These are phyloP conservation scores for Stichopus chloronotus DNA, from an alignment of 35 echinoderm and acorn worm species.

Conservation along the genomic window DNA sequence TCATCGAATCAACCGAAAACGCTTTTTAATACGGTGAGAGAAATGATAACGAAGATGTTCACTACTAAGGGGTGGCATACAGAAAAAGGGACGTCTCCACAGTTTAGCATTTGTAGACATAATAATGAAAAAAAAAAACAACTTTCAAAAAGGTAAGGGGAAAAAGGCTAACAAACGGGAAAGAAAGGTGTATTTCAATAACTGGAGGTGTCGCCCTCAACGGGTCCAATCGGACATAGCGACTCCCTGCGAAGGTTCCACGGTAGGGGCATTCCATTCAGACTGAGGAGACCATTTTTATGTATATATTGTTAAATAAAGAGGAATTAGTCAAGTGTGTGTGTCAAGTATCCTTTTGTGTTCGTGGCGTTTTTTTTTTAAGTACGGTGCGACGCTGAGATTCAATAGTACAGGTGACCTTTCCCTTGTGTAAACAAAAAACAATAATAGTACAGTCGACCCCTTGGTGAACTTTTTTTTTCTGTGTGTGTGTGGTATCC, in stretches of 20 bases:
- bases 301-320: neutral
- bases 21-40: neutral
- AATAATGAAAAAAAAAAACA: neutral
- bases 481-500: neutral
- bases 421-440: neutral
- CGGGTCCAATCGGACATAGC: neutral
- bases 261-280: neutral
- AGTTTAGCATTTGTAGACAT: too few relatives aligned
- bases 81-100: too few relatives aligned
- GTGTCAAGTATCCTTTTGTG: constrained; percentile 1
- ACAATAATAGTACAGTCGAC: constrained; percentile 16
- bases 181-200: neutral
- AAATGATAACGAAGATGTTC: neutral
- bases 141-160: neutral
- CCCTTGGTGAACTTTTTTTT: constrained; percentile 9
- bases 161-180: neutral
- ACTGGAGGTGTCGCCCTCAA: neutral
- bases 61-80: neutral
- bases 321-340: neutral
- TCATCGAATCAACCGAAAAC: neutral
- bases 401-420: constrained; percentile 43
- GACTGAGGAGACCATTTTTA: too few relatives aligned
- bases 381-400: neutral
- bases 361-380: neutral
- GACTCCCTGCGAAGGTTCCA: neutral